Conservation (phyloP, 92 coral and sea anemone genomes). For the Phenganax subtilis region DNA sequence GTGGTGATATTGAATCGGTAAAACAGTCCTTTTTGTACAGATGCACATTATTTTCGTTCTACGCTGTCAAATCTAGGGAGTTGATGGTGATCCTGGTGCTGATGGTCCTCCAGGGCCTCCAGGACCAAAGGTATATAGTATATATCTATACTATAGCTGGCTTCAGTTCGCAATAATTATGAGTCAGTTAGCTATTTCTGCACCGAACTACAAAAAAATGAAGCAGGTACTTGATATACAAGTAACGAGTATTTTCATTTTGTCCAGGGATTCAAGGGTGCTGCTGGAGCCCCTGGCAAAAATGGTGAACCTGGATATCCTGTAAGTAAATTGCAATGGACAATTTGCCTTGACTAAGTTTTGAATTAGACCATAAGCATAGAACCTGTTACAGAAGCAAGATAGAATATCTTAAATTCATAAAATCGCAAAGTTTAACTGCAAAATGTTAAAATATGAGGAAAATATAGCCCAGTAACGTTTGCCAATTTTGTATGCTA, state of each 20-base stretch:
- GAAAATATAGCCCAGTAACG: too few species aligned
- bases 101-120: constrained; percentile 32
- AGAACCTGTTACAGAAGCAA: not conserved
- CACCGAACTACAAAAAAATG: not conserved
- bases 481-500: too few species aligned
- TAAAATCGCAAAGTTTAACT: too few species aligned
- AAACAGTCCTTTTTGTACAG: not conserved
- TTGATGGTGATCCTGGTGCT: constrained; percentile 54
- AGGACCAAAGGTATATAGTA: constrained; percentile 25
- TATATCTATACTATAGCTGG: not conserved
- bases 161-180: not conserved
- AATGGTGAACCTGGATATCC: constrained; percentile 57
- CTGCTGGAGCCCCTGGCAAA: constrained; percentile 61
- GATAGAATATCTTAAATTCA: too few species aligned
- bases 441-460: too few species aligned
- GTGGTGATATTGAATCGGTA: not conserved
- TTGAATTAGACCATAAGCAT: not conserved
- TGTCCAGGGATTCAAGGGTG: constrained; percentile 50
- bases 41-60: too few species aligned
- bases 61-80: constrained; percentile 9
- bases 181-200: not conserved
- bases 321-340: not conserved
- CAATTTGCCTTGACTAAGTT: not conserved
- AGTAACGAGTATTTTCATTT: not conserved
- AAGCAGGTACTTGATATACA: not conserved